A percentile compares a stretch with the other conserved stretches of the same genome.
phyloP scores from a whole-genome alignment of 1,140 invertebrate genomes.

The Drosophila chauvacae region DNA sequence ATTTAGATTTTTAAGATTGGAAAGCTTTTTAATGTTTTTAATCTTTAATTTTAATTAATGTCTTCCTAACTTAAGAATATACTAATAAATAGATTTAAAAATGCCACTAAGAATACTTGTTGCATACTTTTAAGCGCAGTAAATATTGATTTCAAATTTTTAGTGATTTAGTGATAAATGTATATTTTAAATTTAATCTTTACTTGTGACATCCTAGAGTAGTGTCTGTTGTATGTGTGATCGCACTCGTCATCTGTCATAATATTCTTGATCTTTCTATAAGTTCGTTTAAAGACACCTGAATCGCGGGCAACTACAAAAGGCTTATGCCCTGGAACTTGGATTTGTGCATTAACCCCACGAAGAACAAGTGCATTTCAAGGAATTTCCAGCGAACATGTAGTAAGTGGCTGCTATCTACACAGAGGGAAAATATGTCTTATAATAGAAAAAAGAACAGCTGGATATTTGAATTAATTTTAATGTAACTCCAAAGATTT shows the following conservation, averaged over 20 bases:
- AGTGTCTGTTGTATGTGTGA: no score
- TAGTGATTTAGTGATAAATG: no score
- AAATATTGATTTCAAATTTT: neutral
- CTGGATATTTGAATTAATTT: neutral
- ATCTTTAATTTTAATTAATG: no score
- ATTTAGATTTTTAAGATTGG: neutral
- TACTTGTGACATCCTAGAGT: no score
- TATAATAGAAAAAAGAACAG: neutral
- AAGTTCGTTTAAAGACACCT: neutral
- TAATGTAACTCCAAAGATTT: neutral
- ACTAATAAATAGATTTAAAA: no score
- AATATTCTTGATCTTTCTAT: neutral
- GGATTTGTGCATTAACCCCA: slow-evolving; percentile 12
- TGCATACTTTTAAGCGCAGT: no score
- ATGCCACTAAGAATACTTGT: no score
- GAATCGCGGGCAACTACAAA: slow-evolving; percentile 9
- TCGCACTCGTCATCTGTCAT: neutral
- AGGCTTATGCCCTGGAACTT: neutral
- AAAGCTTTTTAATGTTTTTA: neutral
- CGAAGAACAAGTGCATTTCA: slow-evolving; percentile 12
- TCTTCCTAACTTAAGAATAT: neutral
- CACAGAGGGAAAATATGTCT: neutral
- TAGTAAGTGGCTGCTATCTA: slow-evolving; percentile 11
- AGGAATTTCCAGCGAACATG: slow-evolving; percentile 6
- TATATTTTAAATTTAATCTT: no score